Percentiles rank a stretch among this genome's conserved stretches.
These are phyloP conservation scores for Danaus plexippus DNA, from an alignment of 1,140 invertebrate genomes.

Conservation along the genomic window DNA sequence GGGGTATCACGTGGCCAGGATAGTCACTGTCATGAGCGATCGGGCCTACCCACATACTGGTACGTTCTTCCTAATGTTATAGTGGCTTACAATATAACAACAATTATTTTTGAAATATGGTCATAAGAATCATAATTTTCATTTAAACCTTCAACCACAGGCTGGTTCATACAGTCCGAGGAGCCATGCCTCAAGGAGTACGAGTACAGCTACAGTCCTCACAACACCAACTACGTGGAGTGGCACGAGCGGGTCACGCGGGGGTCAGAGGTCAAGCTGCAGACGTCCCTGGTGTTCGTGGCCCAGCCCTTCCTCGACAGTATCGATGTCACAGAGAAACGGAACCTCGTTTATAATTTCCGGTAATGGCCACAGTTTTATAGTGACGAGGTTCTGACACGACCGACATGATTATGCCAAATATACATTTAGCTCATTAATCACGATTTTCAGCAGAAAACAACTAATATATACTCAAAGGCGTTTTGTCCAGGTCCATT, in stretches of 20 bases:
- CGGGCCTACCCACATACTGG: slow-evolving; percentile 87
- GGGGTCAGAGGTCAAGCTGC: slow-evolving; percentile 72
- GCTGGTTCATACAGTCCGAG: slow-evolving; percentile 87
- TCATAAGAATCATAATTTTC: slow-evolving; percentile 1
- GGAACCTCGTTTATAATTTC: slow-evolving; percentile 92
- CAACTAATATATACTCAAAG: no score
- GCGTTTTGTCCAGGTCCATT: no score
- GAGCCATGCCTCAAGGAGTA: slow-evolving; percentile 85
- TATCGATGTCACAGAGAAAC: slow-evolving; percentile 87
- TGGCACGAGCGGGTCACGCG: slow-evolving; percentile 84
- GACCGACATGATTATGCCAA: no score
- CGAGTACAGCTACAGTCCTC: slow-evolving; percentile 78
- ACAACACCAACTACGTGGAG: slow-evolving; percentile 82
- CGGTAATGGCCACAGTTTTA: slow-evolving; percentile 36
- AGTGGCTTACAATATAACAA: background rate
- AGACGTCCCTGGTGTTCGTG: slow-evolving; percentile 83
- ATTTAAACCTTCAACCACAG: slow-evolving; percentile 40
- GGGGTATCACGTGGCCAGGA: slow-evolving; percentile 89
- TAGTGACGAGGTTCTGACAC: no score
- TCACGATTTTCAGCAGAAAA: no score
- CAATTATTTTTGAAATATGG: no score
- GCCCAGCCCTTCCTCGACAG: slow-evolving; percentile 84
- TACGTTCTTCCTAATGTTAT: slow-evolving; percentile 28
- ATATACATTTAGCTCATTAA: no score
- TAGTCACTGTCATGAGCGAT: slow-evolving; percentile 90